A percentile compares a stretch with the other conserved stretches of the same genome.
Conservation (phyloP, 2,113 vertebrate genomes). For the cat (Felis catus) region F.catus_Fca126_mat1.0 CM031419.1:16582001-16582500, state of each 20-base stretch:
- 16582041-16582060: not conserved
- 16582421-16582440: not conserved
- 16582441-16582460: not conserved
- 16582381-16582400: not conserved
- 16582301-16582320: not conserved
- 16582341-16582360: not conserved
- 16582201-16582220: not conserved
- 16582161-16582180: not conserved
- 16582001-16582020: constrained; percentile 93
- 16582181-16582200: not conserved
- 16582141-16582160: not conserved
- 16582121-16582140: not conserved
- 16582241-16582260: not conserved
- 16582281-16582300: not conserved
- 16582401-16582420: not conserved
- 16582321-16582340: not conserved
- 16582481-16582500: not conserved
- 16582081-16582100: not conserved
- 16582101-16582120: fast-evolving
- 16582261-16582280: not conserved
- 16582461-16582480: not conserved
- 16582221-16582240: not conserved
- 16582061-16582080: not conserved
- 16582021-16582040: fast-evolving
- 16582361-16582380: too few relatives aligned